A percentile compares a stretch with the other conserved stretches of the same genome.
Conservation (phyloP, 2,113 vertebrate species). For the Marcusenius ussheri region DNA sequence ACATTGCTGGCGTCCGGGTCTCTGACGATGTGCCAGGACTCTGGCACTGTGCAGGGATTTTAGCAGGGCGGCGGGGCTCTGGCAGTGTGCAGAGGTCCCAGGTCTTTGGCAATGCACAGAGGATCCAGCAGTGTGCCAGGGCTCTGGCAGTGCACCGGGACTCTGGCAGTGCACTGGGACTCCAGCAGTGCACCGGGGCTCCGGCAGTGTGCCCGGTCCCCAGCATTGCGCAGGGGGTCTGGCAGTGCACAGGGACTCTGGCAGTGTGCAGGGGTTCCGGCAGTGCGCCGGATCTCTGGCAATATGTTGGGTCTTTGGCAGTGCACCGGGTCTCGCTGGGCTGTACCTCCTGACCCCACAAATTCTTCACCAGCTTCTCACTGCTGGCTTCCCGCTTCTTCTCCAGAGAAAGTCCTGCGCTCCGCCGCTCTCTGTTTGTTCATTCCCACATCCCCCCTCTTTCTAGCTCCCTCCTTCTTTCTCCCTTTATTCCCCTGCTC, state of each 20-base stretch:
- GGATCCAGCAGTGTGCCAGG: background rate
- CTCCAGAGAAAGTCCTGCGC: conserved; percentile 11
- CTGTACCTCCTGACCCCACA: background rate
- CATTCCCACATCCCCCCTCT: too few relatives aligned
- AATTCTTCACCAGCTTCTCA: conserved; percentile 1
- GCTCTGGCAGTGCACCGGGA: background rate
- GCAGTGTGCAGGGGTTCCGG: background rate
- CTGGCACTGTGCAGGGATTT: background rate
- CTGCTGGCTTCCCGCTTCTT: background rate
- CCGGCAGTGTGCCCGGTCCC: too few relatives aligned
- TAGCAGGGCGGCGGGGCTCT: background rate
- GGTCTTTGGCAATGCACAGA: background rate
- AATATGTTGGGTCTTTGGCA: background rate
- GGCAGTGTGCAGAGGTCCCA: background rate
- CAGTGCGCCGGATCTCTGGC: background rate
- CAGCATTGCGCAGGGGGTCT: too few relatives aligned
- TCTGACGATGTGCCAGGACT: background rate
- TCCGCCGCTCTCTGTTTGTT: background rate
- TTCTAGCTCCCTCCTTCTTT: background rate
- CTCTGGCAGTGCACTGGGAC: background rate
- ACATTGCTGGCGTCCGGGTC: background rate
- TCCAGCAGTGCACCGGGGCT: too few relatives aligned
- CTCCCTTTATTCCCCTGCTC: background rate
- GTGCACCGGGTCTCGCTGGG: background rate
- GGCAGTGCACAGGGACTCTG: background rate